A percentile compares a stretch with the other conserved stretches of the same genome.
phyloP scores from a whole-genome alignment of 2,113 vertebrate species.

The Prietella phreatophila region DNA sequence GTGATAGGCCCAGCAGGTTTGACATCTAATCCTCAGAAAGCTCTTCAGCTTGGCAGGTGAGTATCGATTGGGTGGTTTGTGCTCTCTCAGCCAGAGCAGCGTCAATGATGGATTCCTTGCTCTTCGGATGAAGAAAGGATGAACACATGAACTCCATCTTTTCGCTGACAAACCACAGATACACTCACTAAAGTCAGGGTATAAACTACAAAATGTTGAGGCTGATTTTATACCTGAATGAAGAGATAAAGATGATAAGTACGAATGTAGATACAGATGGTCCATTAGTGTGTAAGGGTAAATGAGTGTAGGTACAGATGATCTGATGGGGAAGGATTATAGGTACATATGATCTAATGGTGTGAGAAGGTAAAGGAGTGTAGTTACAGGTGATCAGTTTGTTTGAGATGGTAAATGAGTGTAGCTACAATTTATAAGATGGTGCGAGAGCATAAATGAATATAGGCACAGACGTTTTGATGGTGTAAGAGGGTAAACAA shows the following conservation, averaged over 20 bases:
- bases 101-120: conserved; percentile 3
- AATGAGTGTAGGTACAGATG: background rate
- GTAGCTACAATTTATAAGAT: background rate
- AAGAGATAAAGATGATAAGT: background rate
- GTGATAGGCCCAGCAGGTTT: conserved; percentile 41
- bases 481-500: background rate
- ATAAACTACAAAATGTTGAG: background rate
- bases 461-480: background rate
- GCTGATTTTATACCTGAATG: background rate
- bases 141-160: conserved; percentile 14
- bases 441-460: background rate
- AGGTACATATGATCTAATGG: background rate
- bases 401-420: too few relatives aligned
- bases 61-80: conserved; percentile 33
- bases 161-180: background rate
- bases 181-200: background rate
- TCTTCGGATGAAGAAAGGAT: conserved; percentile 7
- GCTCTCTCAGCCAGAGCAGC: conserved; percentile 17
- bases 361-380: background rate
- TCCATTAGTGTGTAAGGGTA: too few relatives aligned
- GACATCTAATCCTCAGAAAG: conserved; percentile 48
- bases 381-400: background rate
- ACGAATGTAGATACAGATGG: background rate
- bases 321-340: background rate
- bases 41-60: conserved; percentile 45